phyloP scores from a whole-genome alignment of 2,888 invertebrate species.

The Idaea dimidiata region DNA sequence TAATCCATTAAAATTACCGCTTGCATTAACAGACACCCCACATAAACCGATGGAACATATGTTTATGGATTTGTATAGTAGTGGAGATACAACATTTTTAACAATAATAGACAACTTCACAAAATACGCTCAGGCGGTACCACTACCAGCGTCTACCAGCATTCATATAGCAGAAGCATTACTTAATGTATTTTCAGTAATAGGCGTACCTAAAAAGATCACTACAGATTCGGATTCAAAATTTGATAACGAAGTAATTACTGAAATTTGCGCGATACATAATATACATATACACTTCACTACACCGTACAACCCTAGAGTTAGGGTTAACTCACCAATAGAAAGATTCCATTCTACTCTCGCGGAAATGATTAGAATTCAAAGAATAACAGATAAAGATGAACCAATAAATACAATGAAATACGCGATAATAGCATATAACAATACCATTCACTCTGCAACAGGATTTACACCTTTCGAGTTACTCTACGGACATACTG shows the following conservation, averaged over 20 bases:
- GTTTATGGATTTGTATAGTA: slow-evolving; percentile 24
- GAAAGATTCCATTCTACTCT: slow-evolving; percentile 27
- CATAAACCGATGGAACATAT: slow-evolving; percentile 28
- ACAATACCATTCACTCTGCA: slow-evolving; percentile 33
- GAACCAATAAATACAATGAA: slow-evolving; percentile 20
- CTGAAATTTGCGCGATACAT: slow-evolving; percentile 28
- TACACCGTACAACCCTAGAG: slow-evolving; percentile 28
- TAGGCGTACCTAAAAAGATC: slow-evolving; percentile 29
- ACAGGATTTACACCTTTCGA: slow-evolving; percentile 35
- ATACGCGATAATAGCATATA: slow-evolving; percentile 35
- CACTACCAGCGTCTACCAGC: slow-evolving; percentile 24
- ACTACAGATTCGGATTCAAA: slow-evolving; percentile 28
- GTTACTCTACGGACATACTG: slow-evolving; percentile 35
- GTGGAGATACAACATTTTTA: slow-evolving; percentile 25
- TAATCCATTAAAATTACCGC: neutral
- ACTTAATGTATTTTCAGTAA: slow-evolving; percentile 20
- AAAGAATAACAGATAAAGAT: slow-evolving; percentile 27
- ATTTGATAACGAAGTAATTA: slow-evolving; percentile 28
- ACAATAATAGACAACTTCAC: slow-evolving; percentile 35
- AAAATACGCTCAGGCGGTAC: slow-evolving; percentile 33
- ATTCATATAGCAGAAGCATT: slow-evolving; percentile 29
- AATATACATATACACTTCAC: slow-evolving; percentile 29
- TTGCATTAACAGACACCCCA: slow-evolving; percentile 17
- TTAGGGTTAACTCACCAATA: slow-evolving; percentile 29
- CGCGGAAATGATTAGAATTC: slow-evolving; percentile 26